A percentile compares a stretch with the other conserved stretches of the same genome.
Evolutionary conservation across 2,888 invertebrate genomes (phyloP).

Genomic region (Arctia plantaginis): DNA sequence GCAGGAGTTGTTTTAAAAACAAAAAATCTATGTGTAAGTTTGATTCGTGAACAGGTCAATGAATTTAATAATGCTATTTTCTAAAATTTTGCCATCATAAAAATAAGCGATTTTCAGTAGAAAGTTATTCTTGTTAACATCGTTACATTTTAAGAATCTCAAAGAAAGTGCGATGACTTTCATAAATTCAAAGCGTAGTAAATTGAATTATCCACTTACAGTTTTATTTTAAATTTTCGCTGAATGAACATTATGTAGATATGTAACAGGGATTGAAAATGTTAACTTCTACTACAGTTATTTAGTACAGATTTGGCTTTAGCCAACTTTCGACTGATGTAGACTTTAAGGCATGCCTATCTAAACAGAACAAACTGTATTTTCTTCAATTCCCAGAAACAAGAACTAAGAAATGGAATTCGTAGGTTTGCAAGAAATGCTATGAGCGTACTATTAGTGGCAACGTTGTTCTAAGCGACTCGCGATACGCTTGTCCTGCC

Average conservation of each 20-base stretch:
- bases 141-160: constrained; percentile 32
- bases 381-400: not conserved
- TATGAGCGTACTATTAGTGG: not conserved
- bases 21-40: constrained; percentile 21
- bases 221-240: not conserved
- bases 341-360: not conserved
- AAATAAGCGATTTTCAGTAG: constrained; percentile 41
- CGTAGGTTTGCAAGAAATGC: not conserved
- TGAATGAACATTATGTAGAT: not conserved
- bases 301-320: not conserved
- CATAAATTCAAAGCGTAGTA: constrained; percentile 35
- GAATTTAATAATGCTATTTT: constrained; percentile 39
- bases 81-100: constrained; percentile 23
- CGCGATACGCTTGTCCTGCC: no score
- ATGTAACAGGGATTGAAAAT: not conserved
- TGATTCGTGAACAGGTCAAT: constrained; percentile 38
- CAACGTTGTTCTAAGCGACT: not conserved
- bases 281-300: not conserved
- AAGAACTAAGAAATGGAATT: no score
- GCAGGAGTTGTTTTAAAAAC: no score
- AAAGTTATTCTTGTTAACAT: constrained; percentile 33
- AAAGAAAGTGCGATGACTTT: constrained; percentile 41
- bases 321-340: not conserved
- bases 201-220: not conserved
- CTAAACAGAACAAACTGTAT: not conserved